Percentiles rank a stretch among this genome's conserved stretches.
These are phyloP conservation scores for Troides oblongomaculatus DNA, from an alignment of 2,888 invertebrate species.

Conservation along the genomic window DNA sequence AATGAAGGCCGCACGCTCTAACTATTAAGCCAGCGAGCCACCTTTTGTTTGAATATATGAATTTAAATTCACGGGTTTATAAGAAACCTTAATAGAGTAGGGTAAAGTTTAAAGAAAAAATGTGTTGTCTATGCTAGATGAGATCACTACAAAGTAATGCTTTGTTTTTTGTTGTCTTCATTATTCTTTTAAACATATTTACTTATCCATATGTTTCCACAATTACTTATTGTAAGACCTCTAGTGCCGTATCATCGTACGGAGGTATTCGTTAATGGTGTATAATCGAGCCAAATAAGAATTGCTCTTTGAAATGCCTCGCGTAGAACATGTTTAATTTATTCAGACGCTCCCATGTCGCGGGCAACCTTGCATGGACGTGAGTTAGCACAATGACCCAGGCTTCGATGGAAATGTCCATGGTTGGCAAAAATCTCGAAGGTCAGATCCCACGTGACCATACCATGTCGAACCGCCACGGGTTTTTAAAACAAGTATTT, in stretches of 20 bases:
- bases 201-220: not conserved
- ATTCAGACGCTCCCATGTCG: slow-evolving; percentile 2
- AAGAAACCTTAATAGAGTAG: too few species aligned
- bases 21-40: too few species aligned
- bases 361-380: not conserved
- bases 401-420: not conserved
- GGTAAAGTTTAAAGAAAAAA: too few species aligned
- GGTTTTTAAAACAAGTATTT: too few species aligned
- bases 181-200: too few species aligned
- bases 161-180: too few species aligned
- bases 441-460: not conserved
- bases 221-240: not conserved
- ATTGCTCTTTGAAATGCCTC: not conserved
- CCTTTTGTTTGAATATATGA: too few species aligned
- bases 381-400: slow-evolving; percentile 6
- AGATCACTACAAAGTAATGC: too few species aligned
- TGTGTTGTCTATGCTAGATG: too few species aligned
- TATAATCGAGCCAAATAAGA: not conserved
- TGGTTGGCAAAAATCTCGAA: slow-evolving; percentile 1
- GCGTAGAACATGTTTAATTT: slow-evolving; percentile 11
- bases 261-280: slow-evolving; percentile 3
- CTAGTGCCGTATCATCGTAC: not conserved
- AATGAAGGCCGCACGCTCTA: too few species aligned
- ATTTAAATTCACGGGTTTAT: too few species aligned
- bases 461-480: not conserved